Evolutionary conservation across 2,888 invertebrate genomes (phyloP), one percentile per base, ranked within the genome.

Genomic region (Oxystoma pomonae): DNA sequence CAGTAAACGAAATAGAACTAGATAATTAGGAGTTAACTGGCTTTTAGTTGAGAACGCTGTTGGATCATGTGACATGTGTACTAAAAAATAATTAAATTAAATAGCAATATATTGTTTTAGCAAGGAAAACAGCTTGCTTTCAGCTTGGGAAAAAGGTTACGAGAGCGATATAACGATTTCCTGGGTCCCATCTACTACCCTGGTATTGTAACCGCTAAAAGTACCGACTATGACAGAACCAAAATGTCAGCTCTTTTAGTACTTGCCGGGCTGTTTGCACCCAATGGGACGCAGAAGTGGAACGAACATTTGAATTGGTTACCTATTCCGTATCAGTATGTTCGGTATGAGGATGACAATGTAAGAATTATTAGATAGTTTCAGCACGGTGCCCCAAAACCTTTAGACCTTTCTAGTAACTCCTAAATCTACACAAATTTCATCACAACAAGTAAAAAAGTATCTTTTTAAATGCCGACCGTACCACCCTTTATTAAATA

Each of bases 191-290:
- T 76, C 16, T 83, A 82, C 67, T 73, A 66, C 0, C 74, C 79
- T 0, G 73, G 68, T 50, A 82, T 88, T 74, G 77, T 85, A 5
- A 69, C 72, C 12, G 79, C 84, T 57, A 80, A 85, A 20, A 89
- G 89, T 49, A 90, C 91, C 0, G 86, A 88, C 74, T 88, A 83
- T 73, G 88, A 89, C 60, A 82, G 91, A 57, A 91, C 92, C 0
- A 85, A 91, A 78, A 90, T 90, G 85, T 89, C 89, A 2, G 89
- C 87, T 0, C 81, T 89, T 65, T 79, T 88, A 20, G 87, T 89
- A 1, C 90, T 63, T 86, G 87, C 90, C 1, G 90, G 87, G 0
- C 74, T 92, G 20, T 92, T 86, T 75, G 88, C 87, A 1, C 88
- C 90, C 0, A 73, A 76, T 0, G 68, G 69, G 0, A 65, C 73